These are phyloP conservation scores for Choristoneura rosaceana DNA, from an alignment of 2,888 invertebrate species.

Conservation along the genomic window DNA sequence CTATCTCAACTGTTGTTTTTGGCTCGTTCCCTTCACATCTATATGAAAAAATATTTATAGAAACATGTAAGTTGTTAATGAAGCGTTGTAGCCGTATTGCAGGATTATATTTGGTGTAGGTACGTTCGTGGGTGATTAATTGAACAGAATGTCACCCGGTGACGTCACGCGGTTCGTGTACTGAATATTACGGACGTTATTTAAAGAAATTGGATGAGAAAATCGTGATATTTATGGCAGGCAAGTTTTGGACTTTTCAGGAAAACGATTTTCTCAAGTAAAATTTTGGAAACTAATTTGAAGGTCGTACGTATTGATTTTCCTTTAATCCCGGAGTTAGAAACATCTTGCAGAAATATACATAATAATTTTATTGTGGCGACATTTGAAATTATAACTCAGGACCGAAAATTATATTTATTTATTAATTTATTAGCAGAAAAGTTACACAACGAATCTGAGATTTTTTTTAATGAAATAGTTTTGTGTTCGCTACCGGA, in stretches of 20 bases:
- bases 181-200: conserved; percentile 33
- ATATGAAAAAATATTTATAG: conserved; percentile 52
- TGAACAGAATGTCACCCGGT: conserved; percentile 69
- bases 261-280: not conserved
- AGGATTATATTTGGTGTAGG: conserved; percentile 47
- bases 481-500: too few species aligned
- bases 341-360: not conserved
- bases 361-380: too few species aligned
- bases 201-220: conserved; percentile 21
- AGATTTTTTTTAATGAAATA: too few species aligned
- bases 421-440: too few species aligned
- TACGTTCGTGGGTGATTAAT: conserved; percentile 71
- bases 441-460: too few species aligned
- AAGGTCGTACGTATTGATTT: too few species aligned
- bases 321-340: not conserved
- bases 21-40: conserved; percentile 15
- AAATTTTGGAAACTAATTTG: not conserved
- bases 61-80: conserved; percentile 55
- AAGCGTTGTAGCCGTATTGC: conserved; percentile 53
- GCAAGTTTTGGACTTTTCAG: not conserved
- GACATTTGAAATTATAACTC: too few species aligned
- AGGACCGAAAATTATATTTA: too few species aligned
- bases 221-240: not conserved
- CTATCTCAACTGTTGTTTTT: conserved; percentile 42
- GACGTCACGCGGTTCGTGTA: conserved; percentile 57